A percentile compares a stretch with the other conserved stretches of the same genome.
Evolutionary conservation across 2,113 vertebrate genomes (phyloP).

Genomic region (Delphinus delphis): DNA sequence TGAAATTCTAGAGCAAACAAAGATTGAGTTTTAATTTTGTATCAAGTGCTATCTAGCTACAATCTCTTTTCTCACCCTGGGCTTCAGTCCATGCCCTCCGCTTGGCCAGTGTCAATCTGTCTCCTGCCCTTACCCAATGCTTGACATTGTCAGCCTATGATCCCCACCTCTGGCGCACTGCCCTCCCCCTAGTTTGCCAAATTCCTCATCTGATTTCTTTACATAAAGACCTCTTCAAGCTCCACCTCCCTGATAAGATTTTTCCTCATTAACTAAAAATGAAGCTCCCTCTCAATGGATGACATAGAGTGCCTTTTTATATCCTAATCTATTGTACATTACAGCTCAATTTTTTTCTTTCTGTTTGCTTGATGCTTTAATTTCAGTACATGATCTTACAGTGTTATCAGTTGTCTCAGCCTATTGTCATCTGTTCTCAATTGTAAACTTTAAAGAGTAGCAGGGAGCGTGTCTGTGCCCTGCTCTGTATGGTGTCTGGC

Average conservation of each 20-base stretch:
- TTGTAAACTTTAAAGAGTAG: slow-evolving; percentile 54
- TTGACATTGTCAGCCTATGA: background rate
- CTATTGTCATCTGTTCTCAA: slow-evolving; percentile 62
- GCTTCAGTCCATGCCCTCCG: background rate
- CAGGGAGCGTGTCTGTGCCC: slow-evolving; percentile 8
- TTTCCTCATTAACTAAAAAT: slow-evolving; percentile 4
- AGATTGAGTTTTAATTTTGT: background rate
- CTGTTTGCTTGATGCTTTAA: slow-evolving; percentile 38
- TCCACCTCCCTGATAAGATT: background rate
- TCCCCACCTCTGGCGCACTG: too few relatives aligned
- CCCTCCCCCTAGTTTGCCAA: background rate
- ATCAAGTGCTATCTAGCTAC: background rate
- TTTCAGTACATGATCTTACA: slow-evolving; percentile 11
- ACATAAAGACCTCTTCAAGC: background rate
- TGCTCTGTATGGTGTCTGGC: background rate
- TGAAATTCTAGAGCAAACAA: background rate
- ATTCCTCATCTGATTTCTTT: background rate
- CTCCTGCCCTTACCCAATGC: background rate
- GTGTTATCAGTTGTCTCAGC: background rate
- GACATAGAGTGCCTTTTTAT: background rate
- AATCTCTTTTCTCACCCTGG: background rate
- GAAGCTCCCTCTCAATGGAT: background rate
- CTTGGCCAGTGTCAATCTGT: background rate
- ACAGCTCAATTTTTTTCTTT: background rate
- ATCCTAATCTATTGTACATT: background rate